Conservation (phyloP, 2,113 vertebrate species). For the Myotis lucifugus region DNA sequence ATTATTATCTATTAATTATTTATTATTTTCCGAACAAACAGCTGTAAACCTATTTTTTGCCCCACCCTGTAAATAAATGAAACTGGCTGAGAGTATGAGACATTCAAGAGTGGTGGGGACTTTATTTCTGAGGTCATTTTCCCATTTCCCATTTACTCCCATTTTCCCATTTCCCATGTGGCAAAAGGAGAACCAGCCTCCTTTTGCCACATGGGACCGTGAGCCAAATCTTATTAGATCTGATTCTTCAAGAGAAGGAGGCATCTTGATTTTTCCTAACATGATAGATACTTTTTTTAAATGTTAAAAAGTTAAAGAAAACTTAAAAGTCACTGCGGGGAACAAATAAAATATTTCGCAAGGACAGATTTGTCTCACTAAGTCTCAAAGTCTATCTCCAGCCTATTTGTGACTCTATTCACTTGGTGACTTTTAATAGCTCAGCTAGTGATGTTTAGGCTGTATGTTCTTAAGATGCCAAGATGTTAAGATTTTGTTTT, state of each 20-base stretch:
- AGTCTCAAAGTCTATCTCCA: background rate
- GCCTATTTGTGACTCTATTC: background rate
- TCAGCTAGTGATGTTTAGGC: background rate
- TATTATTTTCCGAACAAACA: background rate
- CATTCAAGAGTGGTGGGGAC: background rate
- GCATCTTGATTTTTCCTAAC: background rate
- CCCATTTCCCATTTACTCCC: background rate
- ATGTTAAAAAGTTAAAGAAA: slow-evolving; percentile 21
- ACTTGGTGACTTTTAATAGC: slow-evolving; percentile 6
- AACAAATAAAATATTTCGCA: background rate
- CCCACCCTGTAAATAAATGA: background rate
- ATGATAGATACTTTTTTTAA: background rate
- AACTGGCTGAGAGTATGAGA: background rate
- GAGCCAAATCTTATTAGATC: slow-evolving; percentile 42
- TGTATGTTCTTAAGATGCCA: background rate
- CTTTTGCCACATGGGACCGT: background rate
- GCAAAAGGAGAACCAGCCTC: too few relatives aligned
- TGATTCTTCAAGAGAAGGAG: slow-evolving; percentile 28
- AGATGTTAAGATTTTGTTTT: slow-evolving; percentile 38
- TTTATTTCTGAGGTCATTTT: background rate
- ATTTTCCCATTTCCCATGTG: background rate
- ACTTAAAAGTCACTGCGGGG: background rate
- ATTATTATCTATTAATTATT: background rate
- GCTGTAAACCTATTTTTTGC: background rate
- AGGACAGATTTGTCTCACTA: background rate